Conservation (phyloP, 2,888 invertebrate genomes). For the Folsomia manolachei region DNA sequence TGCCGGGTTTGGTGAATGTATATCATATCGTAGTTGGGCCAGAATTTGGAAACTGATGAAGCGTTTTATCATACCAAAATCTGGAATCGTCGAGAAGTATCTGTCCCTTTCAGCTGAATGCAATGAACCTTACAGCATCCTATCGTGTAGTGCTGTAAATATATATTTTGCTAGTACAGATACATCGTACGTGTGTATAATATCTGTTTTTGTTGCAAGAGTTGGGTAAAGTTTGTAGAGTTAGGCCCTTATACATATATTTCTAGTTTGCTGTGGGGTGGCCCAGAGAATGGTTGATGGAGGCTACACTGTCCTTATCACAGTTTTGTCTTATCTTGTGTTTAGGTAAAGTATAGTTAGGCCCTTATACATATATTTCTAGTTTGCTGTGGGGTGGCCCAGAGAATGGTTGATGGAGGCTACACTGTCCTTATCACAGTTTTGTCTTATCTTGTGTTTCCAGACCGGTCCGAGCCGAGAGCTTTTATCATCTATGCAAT, state of each 20-base stretch:
- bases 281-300: background rate
- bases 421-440: no score
- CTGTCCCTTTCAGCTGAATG: constrained; percentile 39
- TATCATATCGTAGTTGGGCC: constrained; percentile 9
- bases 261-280: no score
- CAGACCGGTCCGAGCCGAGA: constrained; percentile 41
- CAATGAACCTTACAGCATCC: constrained; percentile 26
- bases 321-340: constrained; percentile 50
- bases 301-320: background rate
- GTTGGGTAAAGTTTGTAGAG: no score
- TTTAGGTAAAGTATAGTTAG: no score
- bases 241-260: no score
- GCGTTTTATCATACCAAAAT: constrained; percentile 39
- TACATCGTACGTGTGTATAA: no score
- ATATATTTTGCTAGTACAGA: background rate
- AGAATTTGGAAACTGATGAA: constrained; percentile 47
- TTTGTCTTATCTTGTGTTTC: constrained; percentile 50
- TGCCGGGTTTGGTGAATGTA: no score
- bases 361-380: no score
- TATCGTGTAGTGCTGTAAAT: background rate
- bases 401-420: background rate
- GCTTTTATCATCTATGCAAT: constrained; percentile 51
- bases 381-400: no score
- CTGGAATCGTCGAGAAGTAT: constrained; percentile 32
- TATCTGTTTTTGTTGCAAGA: background rate